These are phyloP conservation scores for Chinchilla lanigera DNA, from an alignment of 2,113 vertebrate genomes.

Conservation along the genomic window DNA sequence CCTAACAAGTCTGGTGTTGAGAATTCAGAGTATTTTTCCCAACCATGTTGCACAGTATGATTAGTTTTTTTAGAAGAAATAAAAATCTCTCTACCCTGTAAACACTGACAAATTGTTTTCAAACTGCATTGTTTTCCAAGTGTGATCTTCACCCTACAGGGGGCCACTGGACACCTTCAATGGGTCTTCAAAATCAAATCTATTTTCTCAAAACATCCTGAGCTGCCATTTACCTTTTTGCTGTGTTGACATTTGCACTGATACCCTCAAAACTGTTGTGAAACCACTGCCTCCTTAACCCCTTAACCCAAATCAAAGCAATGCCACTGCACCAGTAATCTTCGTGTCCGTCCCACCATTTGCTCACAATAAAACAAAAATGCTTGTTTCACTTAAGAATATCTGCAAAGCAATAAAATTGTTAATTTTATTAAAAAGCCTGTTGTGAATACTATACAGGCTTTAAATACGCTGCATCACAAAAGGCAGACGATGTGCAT, in stretches of 20 bases:
- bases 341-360: neutral
- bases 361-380: neutral
- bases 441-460: neutral
- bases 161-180: neutral
- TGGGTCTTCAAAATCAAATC: neutral
- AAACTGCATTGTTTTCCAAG: neutral
- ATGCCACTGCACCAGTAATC: neutral
- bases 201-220: neutral
- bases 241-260: neutral
- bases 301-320: neutral
- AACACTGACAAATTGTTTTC: constrained; percentile 38
- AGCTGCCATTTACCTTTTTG: neutral
- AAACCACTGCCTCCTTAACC: neutral
- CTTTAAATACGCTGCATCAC: neutral
- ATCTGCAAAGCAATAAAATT: neutral
- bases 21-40: neutral
- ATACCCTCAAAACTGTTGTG: neutral
- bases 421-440: neutral
- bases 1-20: neutral
- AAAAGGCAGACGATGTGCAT: neutral
- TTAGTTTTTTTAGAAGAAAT: neutral
- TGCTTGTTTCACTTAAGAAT: neutral
- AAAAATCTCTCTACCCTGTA: neutral
- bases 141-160: neutral
- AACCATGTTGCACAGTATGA: neutral